Base-by-base conservation (phyloP, 2,113 vertebrate species). In the Zosterops pallidus region DNA sequence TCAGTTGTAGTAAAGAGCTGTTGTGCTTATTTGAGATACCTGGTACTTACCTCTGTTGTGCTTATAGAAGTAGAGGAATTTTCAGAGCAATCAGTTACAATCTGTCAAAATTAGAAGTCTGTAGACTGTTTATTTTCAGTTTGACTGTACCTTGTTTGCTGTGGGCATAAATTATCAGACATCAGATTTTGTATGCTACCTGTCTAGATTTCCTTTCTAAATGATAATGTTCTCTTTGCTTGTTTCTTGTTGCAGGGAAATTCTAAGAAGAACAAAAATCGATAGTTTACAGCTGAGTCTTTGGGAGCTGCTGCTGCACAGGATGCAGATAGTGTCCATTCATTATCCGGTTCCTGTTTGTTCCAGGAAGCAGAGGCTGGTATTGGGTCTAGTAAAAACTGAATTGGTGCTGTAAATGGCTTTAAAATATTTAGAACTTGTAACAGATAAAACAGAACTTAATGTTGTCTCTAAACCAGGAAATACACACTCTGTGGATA, bases 191-290 rank as follows among this genome's bases (percentile, higher is more conserved):
- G 8, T 55, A 26, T 77, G 11, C 68, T 69, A 49, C 26, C 29
- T 44, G 6, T 75, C n/a, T 46, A 21, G 53, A 29, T 56, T 62
- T 88, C 71, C 65, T 84, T 67, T 31, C 25, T 47, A 63, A 82
- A 15, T 90, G 64, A 7, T 42, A 17, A 22, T 46, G 7, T 94
- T 96, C 74, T 89, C 39, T 72, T 85, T 31, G 7, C 89, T 95
- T 72, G 26, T 63, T 93, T 97, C 76, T 92, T 90, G 53, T 87
- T 90, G 47, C 94, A 99, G 99, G 99, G 98, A 97, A 99, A 99
- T 97, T 97, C 99, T 79, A 99, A 99, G 94, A 99, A 99, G 98
- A 99, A 98, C 97, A 99, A 99, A 97, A 98, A 97, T 95, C 99
- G 99, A 94, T 99, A 99, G 98, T 94, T 95, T 68, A 63, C 67